Evolutionary conservation across 2,797 vertebrate species (phyloP).

Genomic region (Lagorchestes hirsutus): DNA sequence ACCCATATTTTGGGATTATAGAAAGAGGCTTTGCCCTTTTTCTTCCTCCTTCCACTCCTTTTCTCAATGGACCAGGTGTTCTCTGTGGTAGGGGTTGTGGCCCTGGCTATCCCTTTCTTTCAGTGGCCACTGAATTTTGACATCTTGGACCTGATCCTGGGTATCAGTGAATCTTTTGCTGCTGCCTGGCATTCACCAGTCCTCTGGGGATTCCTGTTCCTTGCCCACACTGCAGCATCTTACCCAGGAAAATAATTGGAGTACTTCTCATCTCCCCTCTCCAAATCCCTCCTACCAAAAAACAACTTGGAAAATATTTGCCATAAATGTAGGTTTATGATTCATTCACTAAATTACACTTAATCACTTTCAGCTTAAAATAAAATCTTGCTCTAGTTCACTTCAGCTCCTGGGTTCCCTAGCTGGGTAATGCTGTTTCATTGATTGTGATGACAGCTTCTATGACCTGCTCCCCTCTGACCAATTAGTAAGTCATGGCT

Average conservation of each 20-base stretch:
- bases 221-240: neutral
- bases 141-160: neutral
- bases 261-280: neutral
- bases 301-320: neutral
- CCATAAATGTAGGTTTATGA: neutral
- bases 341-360: neutral
- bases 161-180: neutral
- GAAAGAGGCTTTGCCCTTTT: neutral
- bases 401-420: neutral
- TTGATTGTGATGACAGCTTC: neutral
- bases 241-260: neutral
- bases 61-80: too few relatives aligned
- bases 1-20: neutral
- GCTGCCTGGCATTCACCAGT: neutral
- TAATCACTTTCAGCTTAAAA: neutral
- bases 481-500: constrained; percentile 10
- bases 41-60: neutral
- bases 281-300: neutral
- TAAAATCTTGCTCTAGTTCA: neutral
- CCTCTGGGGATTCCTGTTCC: neutral
- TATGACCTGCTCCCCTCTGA: neutral
- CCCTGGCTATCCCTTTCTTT: too few relatives aligned
- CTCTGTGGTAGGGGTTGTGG: neutral
- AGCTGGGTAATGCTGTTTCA: neutral
- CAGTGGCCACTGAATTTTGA: neutral